Conservation (phyloP, 2,113 vertebrate genomes). For the Propithecus coquereli region DNA sequence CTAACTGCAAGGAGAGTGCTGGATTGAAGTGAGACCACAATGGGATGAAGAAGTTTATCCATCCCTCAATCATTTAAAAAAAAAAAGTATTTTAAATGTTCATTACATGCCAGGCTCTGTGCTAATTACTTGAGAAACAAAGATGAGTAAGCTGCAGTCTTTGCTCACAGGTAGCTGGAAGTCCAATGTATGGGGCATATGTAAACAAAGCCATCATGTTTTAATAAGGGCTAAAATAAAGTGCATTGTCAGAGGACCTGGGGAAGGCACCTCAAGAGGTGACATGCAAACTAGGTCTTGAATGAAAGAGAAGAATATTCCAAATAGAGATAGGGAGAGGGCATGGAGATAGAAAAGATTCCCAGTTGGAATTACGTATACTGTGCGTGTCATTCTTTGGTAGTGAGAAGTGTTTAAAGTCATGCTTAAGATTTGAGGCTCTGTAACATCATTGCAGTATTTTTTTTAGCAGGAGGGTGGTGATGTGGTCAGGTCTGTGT, state of each 20-base stretch:
- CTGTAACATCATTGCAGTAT: rapidly evolving
- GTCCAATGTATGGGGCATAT: not conserved
- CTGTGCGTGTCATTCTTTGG: not conserved
- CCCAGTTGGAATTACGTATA: not conserved
- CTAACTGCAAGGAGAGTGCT: not conserved
- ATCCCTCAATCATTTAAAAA: not conserved
- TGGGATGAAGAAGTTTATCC: not conserved
- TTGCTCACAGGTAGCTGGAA: not conserved
- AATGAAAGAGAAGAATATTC: not conserved
- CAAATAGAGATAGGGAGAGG: not conserved
- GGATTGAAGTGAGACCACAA: not conserved
- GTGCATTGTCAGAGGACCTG: not conserved
- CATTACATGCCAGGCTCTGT: not conserved
- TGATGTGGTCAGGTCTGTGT: not conserved
- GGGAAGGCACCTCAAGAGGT: not conserved
- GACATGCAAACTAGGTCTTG: not conserved
- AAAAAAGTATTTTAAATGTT: not conserved
- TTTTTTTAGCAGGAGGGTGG: not conserved
- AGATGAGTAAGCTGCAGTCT: not conserved
- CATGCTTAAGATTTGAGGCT: not conserved
- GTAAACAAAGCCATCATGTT: not conserved
- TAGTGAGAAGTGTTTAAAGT: not conserved
- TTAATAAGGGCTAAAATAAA: not conserved
- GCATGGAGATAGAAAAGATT: not conserved
- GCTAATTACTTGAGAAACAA: not conserved